A percentile compares a stretch with the other conserved stretches of the same genome.
Evolutionary conservation across 2,888 invertebrate genomes (phyloP).

Genomic region (Torymus texanus): DNA sequence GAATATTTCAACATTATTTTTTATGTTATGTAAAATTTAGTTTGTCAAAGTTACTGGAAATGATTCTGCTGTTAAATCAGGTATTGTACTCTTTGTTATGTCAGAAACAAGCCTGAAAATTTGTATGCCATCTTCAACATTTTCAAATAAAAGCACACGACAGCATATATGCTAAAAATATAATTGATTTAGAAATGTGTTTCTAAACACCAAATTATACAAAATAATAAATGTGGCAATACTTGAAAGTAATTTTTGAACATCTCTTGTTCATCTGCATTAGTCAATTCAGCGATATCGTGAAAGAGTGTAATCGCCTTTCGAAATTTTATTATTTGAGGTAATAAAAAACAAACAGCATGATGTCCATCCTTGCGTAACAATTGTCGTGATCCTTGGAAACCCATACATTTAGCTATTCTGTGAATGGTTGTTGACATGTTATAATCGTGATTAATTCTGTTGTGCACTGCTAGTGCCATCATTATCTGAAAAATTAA

Average conservation of each 20-base stretch:
- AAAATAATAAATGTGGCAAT: not conserved
- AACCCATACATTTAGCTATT: constrained; percentile 82
- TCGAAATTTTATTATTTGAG: constrained; percentile 77
- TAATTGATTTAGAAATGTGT: constrained; percentile 6
- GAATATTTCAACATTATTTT: too few species aligned
- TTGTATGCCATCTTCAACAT: constrained; percentile 45
- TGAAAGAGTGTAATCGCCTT: constrained; percentile 80
- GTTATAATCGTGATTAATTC: constrained; percentile 77
- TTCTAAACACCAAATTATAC: too few species aligned
- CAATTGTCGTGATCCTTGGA: constrained; percentile 82
- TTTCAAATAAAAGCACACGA: constrained; percentile 54
- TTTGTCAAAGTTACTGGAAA: constrained; percentile 75
- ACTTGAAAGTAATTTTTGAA: constrained; percentile 78
- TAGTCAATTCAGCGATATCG: constrained; percentile 80
- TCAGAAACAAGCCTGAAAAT: constrained; percentile 77
- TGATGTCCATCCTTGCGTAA: constrained; percentile 83
- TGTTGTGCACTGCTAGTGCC: constrained; percentile 79
- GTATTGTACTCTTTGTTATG: constrained; percentile 78
- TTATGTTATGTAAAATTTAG: not conserved
- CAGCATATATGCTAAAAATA: constrained; percentile 55
- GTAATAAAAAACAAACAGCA: constrained; percentile 81
- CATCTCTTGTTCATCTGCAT: constrained; percentile 78
- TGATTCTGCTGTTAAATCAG: constrained; percentile 80
- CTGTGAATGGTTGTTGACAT: constrained; percentile 79
- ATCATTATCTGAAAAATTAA: constrained; percentile 73